These are phyloP conservation scores for Poecilia gillii DNA, from an alignment of 2,797 vertebrate species.

Conservation along the genomic window DNA sequence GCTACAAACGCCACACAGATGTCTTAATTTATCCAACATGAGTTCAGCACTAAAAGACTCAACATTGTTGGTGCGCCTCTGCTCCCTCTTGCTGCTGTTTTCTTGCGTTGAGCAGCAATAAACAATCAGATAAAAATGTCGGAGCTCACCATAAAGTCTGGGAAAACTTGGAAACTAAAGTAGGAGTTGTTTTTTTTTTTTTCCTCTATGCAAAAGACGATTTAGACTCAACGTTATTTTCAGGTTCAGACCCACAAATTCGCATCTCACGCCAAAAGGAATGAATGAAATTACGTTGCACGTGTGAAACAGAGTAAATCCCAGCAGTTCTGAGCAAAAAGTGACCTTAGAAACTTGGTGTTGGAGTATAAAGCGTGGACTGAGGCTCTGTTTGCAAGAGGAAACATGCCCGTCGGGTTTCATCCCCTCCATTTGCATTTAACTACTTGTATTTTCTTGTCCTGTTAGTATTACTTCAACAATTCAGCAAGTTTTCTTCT, in stretches of 20 bases:
- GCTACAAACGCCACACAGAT: constrained; percentile 53
- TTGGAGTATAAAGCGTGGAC: constrained; percentile 10
- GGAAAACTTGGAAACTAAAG: background rate
- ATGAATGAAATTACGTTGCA: background rate
- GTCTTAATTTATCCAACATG: constrained; percentile 74
- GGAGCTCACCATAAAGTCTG: constrained; percentile 16
- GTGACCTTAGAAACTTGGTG: constrained; percentile 55
- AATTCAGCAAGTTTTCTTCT: constrained; percentile 41
- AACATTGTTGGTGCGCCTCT: constrained; percentile 17
- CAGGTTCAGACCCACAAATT: background rate
- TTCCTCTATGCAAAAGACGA: constrained; percentile 65
- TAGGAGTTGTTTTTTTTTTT: background rate
- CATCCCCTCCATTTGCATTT: constrained; percentile 9
- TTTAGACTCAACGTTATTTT: background rate
- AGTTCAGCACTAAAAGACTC: constrained; percentile 45
- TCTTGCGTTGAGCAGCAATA: constrained; percentile 28
- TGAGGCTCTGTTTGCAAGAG: constrained; percentile 36
- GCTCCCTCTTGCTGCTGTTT: constrained; percentile 28
- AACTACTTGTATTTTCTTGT: constrained; percentile 33
- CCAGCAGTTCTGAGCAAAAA: constrained; percentile 43
- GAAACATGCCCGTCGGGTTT: constrained; percentile 15
- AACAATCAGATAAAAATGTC: constrained; percentile 5
- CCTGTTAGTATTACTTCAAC: constrained; percentile 31
- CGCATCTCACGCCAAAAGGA: background rate
- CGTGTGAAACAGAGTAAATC: constrained; percentile 1